Base-by-base conservation (phyloP, 53 echinoderm and acorn worm species). In the Crossaster papposus region DNA sequence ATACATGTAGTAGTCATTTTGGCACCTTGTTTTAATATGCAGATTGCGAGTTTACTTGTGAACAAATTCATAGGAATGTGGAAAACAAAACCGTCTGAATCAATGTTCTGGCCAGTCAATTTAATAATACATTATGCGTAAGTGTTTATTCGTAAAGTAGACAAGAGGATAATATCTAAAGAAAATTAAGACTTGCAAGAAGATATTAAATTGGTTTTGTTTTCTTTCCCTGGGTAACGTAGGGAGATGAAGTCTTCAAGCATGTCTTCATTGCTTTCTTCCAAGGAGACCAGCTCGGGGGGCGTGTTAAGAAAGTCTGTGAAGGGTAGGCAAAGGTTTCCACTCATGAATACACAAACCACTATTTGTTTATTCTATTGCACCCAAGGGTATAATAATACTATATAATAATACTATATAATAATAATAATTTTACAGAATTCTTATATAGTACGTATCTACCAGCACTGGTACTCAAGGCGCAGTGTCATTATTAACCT, bases 191-290 rank as follows among this genome's bases (percentile, higher is more conserved):
- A 58, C 2, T 58, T 11, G 58, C 58, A 20, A 58, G 22, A 18
- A 58, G 58, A 58, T 58, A 58, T 3, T 14, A 38, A 44, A 44
- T 7, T 14, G 22, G 12, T 58, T 18, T 18, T 58, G 58, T 34
- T 22, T 64, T 23, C 68, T 28, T 3, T 68, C 5, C 68, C 53
- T 52, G 53, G 7, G 64, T 3, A 15, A 22, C 20, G 64, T 73
- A 96, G 95, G 96, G 98, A 53, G 94, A 96, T 90, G 95, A 97
- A 54, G 94, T 97, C 50, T 90, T 96, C 95, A 97, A 97, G 86
- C 91, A 90, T 77, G 95, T 95, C 70, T 97, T 97, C 86, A 96
- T 97, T 63, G 90, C 96, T 78, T 97, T 97, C 91, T 97, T 94
- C 81, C 98, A 97, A 91, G 98, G 98, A 28, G 93, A 91, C 15